Conservation (phyloP, 2,888 invertebrate species). For the Hydroisotoma schaefferi region DNA sequence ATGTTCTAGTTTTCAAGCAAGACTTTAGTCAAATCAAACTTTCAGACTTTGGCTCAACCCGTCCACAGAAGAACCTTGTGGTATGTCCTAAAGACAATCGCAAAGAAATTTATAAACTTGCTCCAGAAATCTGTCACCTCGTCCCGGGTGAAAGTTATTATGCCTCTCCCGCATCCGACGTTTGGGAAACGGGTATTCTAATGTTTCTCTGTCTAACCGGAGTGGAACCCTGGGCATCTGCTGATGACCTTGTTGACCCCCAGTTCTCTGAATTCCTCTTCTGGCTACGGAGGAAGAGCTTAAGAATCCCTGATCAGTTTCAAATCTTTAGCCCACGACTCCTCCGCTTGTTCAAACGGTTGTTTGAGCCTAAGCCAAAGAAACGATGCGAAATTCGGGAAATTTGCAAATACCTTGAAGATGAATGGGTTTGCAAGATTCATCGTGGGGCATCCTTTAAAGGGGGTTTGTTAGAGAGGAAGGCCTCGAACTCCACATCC, state of each 20-base stretch:
- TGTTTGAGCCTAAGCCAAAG: conserved; percentile 66
- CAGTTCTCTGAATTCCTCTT: conserved; percentile 62
- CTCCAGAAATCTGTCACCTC: conserved; percentile 61
- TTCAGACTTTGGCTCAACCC: conserved; percentile 64
- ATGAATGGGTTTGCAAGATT: conserved; percentile 55
- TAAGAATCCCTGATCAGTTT: conserved; percentile 59
- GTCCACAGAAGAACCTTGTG: conserved; percentile 8
- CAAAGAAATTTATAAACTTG: conserved; percentile 4
- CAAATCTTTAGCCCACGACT: conserved; percentile 65
- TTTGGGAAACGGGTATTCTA: conserved; percentile 73
- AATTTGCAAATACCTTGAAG: conserved; percentile 61
- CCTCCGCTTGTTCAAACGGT: conserved; percentile 66
- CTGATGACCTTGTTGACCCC: conserved; percentile 65
- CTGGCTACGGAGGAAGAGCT: conserved; percentile 63
- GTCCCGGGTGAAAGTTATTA: conserved; percentile 63
- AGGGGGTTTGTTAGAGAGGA: conserved; percentile 30
- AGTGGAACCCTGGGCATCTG: conserved; percentile 62
- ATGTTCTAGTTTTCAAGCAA: conserved; percentile 67
- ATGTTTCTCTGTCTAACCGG: conserved; percentile 66
- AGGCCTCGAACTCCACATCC: conserved; percentile 32
- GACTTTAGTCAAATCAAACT: conserved; percentile 65
- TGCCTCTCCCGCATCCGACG: conserved; percentile 64
- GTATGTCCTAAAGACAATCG: not conserved
- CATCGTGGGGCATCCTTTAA: conserved; percentile 25
- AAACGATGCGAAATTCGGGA: conserved; percentile 62